Conservation (phyloP, 2,888 invertebrate species). For the Rhimphoctona megacephalus region DNA sequence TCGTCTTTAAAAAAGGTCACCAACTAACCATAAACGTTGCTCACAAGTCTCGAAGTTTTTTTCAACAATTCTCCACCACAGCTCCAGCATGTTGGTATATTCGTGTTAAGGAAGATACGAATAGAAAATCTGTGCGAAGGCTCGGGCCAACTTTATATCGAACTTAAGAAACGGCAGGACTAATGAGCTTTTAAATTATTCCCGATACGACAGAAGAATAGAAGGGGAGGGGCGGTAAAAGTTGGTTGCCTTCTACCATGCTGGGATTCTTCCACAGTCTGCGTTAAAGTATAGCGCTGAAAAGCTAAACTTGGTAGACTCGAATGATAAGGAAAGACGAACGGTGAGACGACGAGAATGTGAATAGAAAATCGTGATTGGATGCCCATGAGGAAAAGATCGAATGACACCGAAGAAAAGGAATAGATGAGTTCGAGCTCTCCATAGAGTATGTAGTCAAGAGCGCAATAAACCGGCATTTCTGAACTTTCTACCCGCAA, state of each 20-base stretch:
- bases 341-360: constrained; percentile 56
- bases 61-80: not conserved
- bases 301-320: constrained; percentile 48
- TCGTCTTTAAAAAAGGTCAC: constrained; percentile 19
- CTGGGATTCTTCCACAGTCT: not conserved
- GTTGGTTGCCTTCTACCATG: constrained; percentile 42
- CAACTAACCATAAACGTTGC: constrained; percentile 15
- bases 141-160: constrained; percentile 78
- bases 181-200: constrained; percentile 84
- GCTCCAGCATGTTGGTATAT: not conserved
- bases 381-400: constrained; percentile 56
- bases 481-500: constrained; percentile 31
- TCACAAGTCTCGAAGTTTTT: constrained; percentile 1
- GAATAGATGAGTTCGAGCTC: constrained; percentile 35
- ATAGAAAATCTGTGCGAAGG: constrained; percentile 56
- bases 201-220: constrained; percentile 66
- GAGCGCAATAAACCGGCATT: constrained; percentile 51
- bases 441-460: constrained; percentile 15
- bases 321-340: constrained; percentile 53
- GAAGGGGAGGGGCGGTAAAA: constrained; percentile 43
- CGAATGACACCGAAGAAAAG: constrained; percentile 42
- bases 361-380: constrained; percentile 53
- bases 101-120: constrained; percentile 41
- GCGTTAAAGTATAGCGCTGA: constrained; percentile 7
- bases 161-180: constrained; percentile 82